phyloP scores from a whole-genome alignment of 1,140 invertebrate species.

The Mesaphorura yosii region DNA sequence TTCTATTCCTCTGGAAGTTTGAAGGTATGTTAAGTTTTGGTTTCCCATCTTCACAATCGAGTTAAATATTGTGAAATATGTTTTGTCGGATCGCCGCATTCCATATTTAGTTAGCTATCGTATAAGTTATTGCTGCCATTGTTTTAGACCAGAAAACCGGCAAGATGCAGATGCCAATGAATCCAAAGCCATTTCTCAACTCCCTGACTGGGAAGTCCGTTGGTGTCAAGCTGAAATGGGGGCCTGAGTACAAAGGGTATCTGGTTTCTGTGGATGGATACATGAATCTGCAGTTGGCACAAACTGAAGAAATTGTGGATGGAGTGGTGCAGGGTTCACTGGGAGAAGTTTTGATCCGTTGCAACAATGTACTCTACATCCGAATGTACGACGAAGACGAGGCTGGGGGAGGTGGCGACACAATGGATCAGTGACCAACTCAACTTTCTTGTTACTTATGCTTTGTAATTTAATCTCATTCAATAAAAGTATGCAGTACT shows the following conservation, averaged over 20 bases:
- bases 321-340: slow-evolving; percentile 81
- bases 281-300: slow-evolving; percentile 93
- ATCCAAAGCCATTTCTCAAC: slow-evolving; percentile 98
- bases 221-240: slow-evolving; percentile 98
- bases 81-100: too few relatives aligned
- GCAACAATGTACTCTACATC: slow-evolving; percentile 98
- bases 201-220: slow-evolving; percentile 93
- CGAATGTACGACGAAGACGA: slow-evolving; percentile 93
- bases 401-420: slow-evolving; percentile 65
- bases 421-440: slow-evolving; percentile 56
- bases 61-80: too few relatives aligned
- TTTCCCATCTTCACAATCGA: too few relatives aligned
- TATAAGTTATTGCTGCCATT: too few relatives aligned
- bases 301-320: slow-evolving; percentile 96
- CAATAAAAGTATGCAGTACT: too few relatives aligned
- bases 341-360: slow-evolving; percentile 93
- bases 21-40: too few relatives aligned
- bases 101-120: too few relatives aligned
- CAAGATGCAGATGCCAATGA: slow-evolving; percentile 72
- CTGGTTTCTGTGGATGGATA: slow-evolving; percentile 96
- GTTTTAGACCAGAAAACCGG: too few relatives aligned
- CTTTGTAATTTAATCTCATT: too few relatives aligned
- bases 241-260: slow-evolving; percentile 97
- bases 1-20: too few relatives aligned
- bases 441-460: too few relatives aligned